phyloP scores from a whole-genome alignment of 2,888 invertebrate genomes.

The Lasioglossum pauxillum region DNA sequence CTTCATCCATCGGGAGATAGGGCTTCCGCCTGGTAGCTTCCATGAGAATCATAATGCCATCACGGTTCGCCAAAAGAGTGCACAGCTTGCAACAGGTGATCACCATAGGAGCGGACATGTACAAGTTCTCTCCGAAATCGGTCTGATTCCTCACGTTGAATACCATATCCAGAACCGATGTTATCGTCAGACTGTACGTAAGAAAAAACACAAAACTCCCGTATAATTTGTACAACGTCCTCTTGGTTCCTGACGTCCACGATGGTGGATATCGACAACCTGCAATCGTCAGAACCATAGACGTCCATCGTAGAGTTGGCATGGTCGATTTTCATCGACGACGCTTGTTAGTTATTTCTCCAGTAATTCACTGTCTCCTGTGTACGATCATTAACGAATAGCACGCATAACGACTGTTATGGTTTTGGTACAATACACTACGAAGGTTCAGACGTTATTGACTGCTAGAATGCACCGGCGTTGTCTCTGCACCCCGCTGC shows the following conservation, averaged over 20 bases:
- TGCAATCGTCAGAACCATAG: neutral
- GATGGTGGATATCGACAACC: neutral
- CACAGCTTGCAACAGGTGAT: conserved; percentile 55
- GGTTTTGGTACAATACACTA: neutral
- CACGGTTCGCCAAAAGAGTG: conserved; percentile 51
- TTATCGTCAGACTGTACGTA: conserved; percentile 36
- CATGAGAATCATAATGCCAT: conserved; percentile 12
- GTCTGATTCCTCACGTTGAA: conserved; percentile 35
- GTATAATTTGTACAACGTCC: conserved; percentile 52
- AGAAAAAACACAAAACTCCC: conserved; percentile 39
- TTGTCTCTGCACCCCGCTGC: neutral
- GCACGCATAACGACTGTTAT: too few relatives aligned
- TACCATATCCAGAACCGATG: conserved; percentile 56
- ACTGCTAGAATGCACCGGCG: neutral
- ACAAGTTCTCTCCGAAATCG: conserved; percentile 61
- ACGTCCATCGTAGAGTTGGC: neutral
- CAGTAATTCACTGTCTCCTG: neutral
- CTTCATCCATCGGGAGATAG: conserved; percentile 14
- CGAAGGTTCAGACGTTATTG: neutral
- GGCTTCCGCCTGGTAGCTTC: conserved; percentile 4
- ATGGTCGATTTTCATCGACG: neutral
- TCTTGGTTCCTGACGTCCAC: neutral
- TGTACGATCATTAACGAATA: too few relatives aligned
- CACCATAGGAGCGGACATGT: conserved; percentile 55
- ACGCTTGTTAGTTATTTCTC: neutral